These are phyloP conservation scores for Uloborus diversus DNA, from an alignment of 1,140 invertebrate genomes.

Conservation along the genomic window DNA sequence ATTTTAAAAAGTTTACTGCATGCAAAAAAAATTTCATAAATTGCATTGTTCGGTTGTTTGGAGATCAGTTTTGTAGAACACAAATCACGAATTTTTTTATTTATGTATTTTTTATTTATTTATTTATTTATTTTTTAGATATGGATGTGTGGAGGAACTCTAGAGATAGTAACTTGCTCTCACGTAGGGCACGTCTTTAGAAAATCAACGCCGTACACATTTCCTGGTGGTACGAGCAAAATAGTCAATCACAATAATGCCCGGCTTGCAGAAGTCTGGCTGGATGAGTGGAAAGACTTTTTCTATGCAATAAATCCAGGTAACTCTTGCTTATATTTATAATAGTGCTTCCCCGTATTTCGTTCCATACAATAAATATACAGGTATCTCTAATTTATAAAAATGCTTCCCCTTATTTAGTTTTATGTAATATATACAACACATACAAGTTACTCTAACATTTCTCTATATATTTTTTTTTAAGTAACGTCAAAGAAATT, in stretches of 20 bases:
- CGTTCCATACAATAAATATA: background rate
- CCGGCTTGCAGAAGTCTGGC: slow-evolving; percentile 94
- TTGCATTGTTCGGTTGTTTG: too few relatives aligned
- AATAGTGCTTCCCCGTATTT: background rate
- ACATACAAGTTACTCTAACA: too few relatives aligned
- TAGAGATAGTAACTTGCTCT: slow-evolving; percentile 91
- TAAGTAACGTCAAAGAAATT: too few relatives aligned
- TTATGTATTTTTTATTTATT: too few relatives aligned
- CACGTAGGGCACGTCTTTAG: slow-evolving; percentile 97
- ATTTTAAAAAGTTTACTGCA: too few relatives aligned
- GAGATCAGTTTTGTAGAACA: too few relatives aligned
- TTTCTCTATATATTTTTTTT: too few relatives aligned
- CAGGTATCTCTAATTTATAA: background rate
- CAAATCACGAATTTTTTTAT: too few relatives aligned
- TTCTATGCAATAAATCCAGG: slow-evolving; percentile 99
- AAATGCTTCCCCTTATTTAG: background rate
- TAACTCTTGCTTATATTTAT: slow-evolving; percentile 67
- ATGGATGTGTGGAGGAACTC: slow-evolving; percentile 95
- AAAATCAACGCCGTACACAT: slow-evolving; percentile 98
- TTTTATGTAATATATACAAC: too few relatives aligned
- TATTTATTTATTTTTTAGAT: slow-evolving; percentile 72
- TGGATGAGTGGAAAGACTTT: slow-evolving; percentile 98
- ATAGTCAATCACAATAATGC: slow-evolving; percentile 99
- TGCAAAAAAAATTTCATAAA: too few relatives aligned
- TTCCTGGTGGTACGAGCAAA: slow-evolving; percentile 96